phyloP scores from a whole-genome alignment of 2,888 invertebrate species.

The Caenorhabditis doughertyi region DNA sequence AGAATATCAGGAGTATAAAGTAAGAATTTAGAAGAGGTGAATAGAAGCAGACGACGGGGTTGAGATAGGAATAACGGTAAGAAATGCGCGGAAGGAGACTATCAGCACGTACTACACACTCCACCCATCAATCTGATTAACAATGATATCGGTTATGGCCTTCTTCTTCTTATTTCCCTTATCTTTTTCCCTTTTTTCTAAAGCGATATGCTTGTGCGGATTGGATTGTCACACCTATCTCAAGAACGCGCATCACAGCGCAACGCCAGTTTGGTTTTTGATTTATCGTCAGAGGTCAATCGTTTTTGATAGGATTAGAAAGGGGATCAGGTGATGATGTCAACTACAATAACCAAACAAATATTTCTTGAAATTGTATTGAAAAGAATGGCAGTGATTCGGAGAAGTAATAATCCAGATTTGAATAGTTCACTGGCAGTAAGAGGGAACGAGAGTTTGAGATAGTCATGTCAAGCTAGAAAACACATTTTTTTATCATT shows the following conservation, averaged over 20 bases:
- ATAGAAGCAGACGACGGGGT: slow-evolving; percentile 23
- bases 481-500: too few relatives aligned
- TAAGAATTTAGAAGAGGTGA: neutral
- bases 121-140: slow-evolving; percentile 54
- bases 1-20: neutral
- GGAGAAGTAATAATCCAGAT: neutral
- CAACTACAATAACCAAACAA: slow-evolving; percentile 3
- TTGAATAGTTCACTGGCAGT: too few relatives aligned
- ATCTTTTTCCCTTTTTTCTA: slow-evolving; percentile 3
- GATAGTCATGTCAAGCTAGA: too few relatives aligned
- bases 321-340: slow-evolving; percentile 40
- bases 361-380: slow-evolving; percentile 8
- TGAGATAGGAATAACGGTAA: slow-evolving; percentile 14
- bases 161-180: slow-evolving; percentile 13
- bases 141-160: slow-evolving; percentile 33
- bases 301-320: slow-evolving; percentile 42
- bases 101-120: slow-evolving; percentile 58
- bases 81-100: slow-evolving; percentile 32
- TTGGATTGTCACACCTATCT: slow-evolving; percentile 64
- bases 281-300: slow-evolving; percentile 48
- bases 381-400: neutral
- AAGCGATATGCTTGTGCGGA: slow-evolving; percentile 24
- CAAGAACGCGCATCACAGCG: slow-evolving; percentile 39
- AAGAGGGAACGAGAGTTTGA: too few relatives aligned
- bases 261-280: slow-evolving; percentile 55